Conservation (phyloP, 2,888 invertebrate genomes). For the Pardosa pseudoannulata region DNA sequence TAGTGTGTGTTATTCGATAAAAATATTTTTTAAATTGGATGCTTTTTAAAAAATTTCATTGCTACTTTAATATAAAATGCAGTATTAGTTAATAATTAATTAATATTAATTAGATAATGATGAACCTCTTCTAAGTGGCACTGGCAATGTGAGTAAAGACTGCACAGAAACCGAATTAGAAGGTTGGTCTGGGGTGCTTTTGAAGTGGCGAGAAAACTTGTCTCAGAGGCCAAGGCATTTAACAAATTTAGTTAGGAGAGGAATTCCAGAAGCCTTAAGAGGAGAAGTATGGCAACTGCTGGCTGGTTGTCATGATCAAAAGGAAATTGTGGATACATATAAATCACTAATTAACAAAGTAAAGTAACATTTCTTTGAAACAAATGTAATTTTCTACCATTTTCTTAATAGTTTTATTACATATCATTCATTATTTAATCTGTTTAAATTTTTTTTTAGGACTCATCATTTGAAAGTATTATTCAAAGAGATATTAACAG, state of each 20-base stretch:
- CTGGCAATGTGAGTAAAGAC: constrained; percentile 97
- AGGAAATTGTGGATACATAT: constrained; percentile 90
- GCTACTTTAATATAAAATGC: too few relatives aligned
- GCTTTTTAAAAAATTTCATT: too few relatives aligned
- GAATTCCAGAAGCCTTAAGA: constrained; percentile 96
- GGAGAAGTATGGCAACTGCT: constrained; percentile 98
- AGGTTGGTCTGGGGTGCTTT: constrained; percentile 91
- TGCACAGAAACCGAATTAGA: constrained; percentile 94
- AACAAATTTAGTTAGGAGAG: constrained; percentile 85
- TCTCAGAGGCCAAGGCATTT: constrained; percentile 86
- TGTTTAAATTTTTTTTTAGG: too few relatives aligned
- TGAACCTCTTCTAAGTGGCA: constrained; percentile 84
- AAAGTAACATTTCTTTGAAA: too few relatives aligned
- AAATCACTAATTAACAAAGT: constrained; percentile 94
- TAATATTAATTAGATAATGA: constrained; percentile 79
- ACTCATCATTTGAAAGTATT: constrained; percentile 94
- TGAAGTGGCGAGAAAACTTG: constrained; percentile 78
- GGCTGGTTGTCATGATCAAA: constrained; percentile 86
- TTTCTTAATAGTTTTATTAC: too few relatives aligned
- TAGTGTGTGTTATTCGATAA: too few relatives aligned
- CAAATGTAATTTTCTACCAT: too few relatives aligned
- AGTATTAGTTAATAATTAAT: too few relatives aligned
- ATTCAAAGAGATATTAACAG: constrained; percentile 97
- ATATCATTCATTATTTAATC: too few relatives aligned
- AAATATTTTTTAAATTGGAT: too few relatives aligned